Evolutionary conservation across 2,888 invertebrate species (phyloP), one percentile per base, ranked within the genome.

Genomic region (Drosophila merina): DNA sequence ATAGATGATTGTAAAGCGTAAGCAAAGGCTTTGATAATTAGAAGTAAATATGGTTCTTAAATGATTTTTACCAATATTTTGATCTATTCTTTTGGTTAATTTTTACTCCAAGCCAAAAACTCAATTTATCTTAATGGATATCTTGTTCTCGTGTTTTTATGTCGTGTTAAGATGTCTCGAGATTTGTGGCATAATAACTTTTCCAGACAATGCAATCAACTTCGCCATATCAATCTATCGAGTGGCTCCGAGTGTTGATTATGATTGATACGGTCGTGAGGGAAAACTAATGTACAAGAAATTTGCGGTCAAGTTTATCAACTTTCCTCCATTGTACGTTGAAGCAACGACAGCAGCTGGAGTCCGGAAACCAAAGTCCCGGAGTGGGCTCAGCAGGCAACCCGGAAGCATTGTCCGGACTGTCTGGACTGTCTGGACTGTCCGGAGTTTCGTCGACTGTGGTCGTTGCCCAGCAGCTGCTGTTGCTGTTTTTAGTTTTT

Each of bases 401-500:
- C 36, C 36, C 36, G 36, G 36, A 36, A 36, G 36, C n/a, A 36
- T 36, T 4, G 36, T 36, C 36, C 36, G n/a, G n/a, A 36, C 28
- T 60, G 50, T 12, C 54, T 9, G n/a, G n/a, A 36, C 28, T 60
- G 50, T 12, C 54, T 9, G 31, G 33, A 28, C 30, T 50, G 40
- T 42, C 52, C 30, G 42, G 45, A 50, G 60, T 36, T 36, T 57
- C 56, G 60, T 58, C 66, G 59, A 55, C 56, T 52, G 52, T 44
- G 59, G 57, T 72, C 52, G 57, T 40, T 75, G 55, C 38, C 57
- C 36, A 36, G 33, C 10, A 45, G 44, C 58, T 75, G 75, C 31
- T 58, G 48, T 72, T 74, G 86, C 77, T 79, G 79, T 87, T 88
- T 81, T 80, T 76, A 83, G 86, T 88, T 81, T 81, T 69, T 72